Percentiles rank a stretch among this genome's conserved stretches.
These are phyloP conservation scores for Saccostrea echinata DNA, from an alignment of 1,140 invertebrate genomes.

Conservation along the genomic window DNA sequence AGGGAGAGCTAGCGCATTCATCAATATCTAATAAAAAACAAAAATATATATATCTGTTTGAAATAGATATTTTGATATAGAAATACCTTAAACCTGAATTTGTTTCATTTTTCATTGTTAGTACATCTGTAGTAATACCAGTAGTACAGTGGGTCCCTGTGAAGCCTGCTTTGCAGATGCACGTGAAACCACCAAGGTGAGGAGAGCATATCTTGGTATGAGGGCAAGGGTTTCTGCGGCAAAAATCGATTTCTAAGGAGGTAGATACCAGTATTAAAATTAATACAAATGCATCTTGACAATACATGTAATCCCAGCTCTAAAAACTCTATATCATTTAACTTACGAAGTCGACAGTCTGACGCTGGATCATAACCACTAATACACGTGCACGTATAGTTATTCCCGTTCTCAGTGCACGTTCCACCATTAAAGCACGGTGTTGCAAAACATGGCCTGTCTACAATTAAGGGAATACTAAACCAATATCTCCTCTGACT, in stretches of 20 bases:
- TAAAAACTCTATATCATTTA: background rate
- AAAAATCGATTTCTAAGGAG: slow-evolving; percentile 27
- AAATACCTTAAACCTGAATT: too few relatives aligned
- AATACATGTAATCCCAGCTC: background rate
- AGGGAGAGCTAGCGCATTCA: background rate
- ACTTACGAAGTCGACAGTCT: background rate
- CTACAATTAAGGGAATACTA: background rate
- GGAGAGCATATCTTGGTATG: slow-evolving; percentile 48
- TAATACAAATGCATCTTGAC: too few relatives aligned
- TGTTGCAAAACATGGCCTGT: slow-evolving; percentile 13
- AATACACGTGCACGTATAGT: background rate
- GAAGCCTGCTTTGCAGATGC: slow-evolving; percentile 53
- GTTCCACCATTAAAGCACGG: slow-evolving; percentile 9
- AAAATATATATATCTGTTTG: too few relatives aligned
- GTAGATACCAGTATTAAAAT: background rate
- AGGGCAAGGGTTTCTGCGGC: slow-evolving; percentile 12
- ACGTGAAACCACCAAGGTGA: slow-evolving; percentile 44
- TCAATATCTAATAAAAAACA: background rate
- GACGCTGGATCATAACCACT: background rate
- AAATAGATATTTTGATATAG: too few relatives aligned
- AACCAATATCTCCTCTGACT: background rate
- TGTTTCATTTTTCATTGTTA: background rate
- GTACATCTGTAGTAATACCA: too few relatives aligned
- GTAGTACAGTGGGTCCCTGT: slow-evolving; percentile 84
- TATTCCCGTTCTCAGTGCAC: background rate